phyloP scores from a whole-genome alignment of 2,113 vertebrate species.

The Phalacrocorax pelagicus region DNA sequence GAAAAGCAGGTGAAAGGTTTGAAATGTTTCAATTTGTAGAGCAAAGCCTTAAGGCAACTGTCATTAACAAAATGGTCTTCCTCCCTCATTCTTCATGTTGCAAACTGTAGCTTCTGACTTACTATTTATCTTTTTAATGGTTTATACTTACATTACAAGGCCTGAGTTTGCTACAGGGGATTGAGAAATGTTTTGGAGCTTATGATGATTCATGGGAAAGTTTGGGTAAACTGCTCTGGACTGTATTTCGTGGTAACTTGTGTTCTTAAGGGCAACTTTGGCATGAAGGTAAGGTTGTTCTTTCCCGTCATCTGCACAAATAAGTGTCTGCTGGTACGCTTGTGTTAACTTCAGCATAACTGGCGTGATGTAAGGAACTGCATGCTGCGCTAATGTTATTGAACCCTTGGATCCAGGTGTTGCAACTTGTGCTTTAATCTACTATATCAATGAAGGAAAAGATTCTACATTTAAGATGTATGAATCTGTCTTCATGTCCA shows the following conservation, averaged over 20 bases:
- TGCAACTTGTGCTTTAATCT: background rate
- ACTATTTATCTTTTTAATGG: constrained; percentile 37
- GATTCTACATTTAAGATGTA: background rate
- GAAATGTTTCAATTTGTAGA: background rate
- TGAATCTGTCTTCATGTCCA: background rate
- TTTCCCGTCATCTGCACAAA: background rate
- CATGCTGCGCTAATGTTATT: rapidly evolving
- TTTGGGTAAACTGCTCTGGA: background rate
- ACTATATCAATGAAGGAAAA: background rate
- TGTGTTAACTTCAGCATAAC: background rate
- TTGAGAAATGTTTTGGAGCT: background rate
- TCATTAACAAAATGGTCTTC: constrained; percentile 4
- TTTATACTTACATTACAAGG: background rate
- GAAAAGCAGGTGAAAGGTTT: background rate
- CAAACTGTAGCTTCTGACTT: background rate
- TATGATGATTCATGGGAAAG: background rate
- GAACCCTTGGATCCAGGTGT: background rate
- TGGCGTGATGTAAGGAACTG: background rate
- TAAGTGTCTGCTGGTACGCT: background rate
- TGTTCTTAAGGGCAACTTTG: background rate
- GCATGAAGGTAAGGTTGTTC: background rate
- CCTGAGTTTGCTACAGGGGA: background rate
- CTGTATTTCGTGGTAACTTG: background rate
- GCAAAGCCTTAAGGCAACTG: background rate
- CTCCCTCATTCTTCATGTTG: background rate